Evolutionary conservation across 2,113 vertebrate genomes (phyloP).

Genomic region (Rhegmatorhina hoffmannsi): DNA sequence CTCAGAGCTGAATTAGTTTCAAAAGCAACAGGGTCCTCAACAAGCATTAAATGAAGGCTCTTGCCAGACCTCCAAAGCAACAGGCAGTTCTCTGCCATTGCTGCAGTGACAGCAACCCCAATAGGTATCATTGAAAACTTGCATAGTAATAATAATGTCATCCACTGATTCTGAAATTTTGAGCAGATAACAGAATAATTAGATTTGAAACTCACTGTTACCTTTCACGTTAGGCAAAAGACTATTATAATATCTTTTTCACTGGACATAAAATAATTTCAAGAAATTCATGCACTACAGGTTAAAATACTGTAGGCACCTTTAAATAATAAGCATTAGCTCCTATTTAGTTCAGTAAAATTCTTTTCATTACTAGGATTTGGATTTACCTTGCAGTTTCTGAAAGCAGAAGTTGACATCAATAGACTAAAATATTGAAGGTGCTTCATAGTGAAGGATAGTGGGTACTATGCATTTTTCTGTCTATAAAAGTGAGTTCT

Average conservation of each 20-base stretch:
- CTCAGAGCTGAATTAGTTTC: background rate
- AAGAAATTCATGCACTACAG: background rate
- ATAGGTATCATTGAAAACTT: background rate
- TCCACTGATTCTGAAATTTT: background rate
- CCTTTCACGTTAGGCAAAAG: background rate
- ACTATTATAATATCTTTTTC: background rate
- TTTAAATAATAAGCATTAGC: background rate
- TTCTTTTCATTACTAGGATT: background rate
- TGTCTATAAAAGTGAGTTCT: background rate
- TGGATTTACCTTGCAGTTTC: background rate
- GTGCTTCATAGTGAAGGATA: background rate
- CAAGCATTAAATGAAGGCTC: background rate
- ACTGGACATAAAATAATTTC: background rate
- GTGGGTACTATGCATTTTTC: background rate
- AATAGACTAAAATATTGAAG: background rate
- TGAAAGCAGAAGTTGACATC: background rate
- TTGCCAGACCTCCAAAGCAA: background rate
- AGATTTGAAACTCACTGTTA: background rate
- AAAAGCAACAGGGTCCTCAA: background rate
- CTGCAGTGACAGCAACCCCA: background rate
- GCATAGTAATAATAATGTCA: background rate
- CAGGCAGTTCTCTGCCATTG: background rate
- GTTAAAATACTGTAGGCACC: background rate
- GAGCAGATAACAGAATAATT: slow-evolving; percentile 1
- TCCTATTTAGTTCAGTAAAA: background rate